phyloP scores from a whole-genome alignment of 2,888 invertebrate genomes.

The Melieria omissa region DNA sequence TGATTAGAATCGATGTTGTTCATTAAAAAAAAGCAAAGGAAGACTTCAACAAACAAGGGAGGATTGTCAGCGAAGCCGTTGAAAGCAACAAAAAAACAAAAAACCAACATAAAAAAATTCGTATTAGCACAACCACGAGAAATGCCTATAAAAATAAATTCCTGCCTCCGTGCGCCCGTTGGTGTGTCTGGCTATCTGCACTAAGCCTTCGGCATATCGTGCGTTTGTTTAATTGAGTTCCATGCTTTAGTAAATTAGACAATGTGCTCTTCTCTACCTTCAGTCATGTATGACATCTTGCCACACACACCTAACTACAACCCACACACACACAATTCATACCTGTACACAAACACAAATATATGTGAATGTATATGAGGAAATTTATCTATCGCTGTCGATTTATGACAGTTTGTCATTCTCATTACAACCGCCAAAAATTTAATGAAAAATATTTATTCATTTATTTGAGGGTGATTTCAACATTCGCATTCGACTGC shows the following conservation, averaged over 20 bases:
- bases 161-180: conserved; percentile 14
- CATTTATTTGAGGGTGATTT: conserved; percentile 30
- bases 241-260: conserved; percentile 16
- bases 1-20: conserved; percentile 57
- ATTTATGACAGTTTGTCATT: conserved; percentile 54
- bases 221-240: conserved; percentile 57
- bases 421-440: conserved; percentile 48
- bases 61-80: neutral
- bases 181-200: conserved; percentile 41
- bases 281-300: too few species aligned
- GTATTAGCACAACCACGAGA: neutral
- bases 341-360: neutral
- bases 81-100: neutral
- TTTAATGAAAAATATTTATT: neutral
- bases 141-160: neutral
- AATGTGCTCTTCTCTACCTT: too few species aligned
- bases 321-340: neutral
- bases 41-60: conserved; percentile 14
- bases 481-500: conserved; percentile 20
- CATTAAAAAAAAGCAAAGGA: conserved; percentile 35
- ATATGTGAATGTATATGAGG: conserved; percentile 1
- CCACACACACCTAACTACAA: neutral
- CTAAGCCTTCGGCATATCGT: conserved; percentile 33
- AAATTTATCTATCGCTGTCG: conserved; percentile 33
- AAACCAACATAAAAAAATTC: neutral